Percentiles rank a stretch among this genome's conserved stretches.
These are phyloP conservation scores for Timandra comae DNA, from an alignment of 2,888 invertebrate genomes.

Conservation along the genomic window DNA sequence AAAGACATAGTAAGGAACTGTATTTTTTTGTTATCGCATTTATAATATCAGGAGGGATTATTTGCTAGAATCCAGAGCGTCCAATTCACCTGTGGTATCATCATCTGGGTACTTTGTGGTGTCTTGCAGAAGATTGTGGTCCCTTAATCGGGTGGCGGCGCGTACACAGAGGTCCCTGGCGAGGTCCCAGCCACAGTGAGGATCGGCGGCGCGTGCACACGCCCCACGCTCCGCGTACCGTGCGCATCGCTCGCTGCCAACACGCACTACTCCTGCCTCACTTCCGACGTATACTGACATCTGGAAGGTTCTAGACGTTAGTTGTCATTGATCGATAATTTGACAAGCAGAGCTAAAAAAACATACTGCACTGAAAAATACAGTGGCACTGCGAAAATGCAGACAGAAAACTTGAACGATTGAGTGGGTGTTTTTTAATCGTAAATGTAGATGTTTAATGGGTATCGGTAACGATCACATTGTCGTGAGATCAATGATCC, in stretches of 20 bases:
- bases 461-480: too few species aligned
- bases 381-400: too few species aligned
- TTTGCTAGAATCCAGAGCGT: too few species aligned
- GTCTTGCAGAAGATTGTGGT: slow-evolving; percentile 87
- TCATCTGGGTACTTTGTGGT: slow-evolving; percentile 77
- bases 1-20: too few species aligned
- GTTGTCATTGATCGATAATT: neutral
- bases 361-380: too few species aligned
- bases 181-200: slow-evolving; percentile 96
- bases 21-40: too few species aligned
- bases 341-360: neutral
- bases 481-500: too few species aligned
- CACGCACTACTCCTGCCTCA: slow-evolving; percentile 79
- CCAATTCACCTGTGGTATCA: slow-evolving; percentile 30
- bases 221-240: slow-evolving; percentile 81
- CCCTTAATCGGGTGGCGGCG: slow-evolving; percentile 75
- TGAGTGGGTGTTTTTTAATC: too few species aligned
- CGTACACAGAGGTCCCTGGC: slow-evolving; percentile 83
- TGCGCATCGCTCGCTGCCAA: slow-evolving; percentile 87
- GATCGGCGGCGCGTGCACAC: slow-evolving; percentile 91
- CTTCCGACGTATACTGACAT: slow-evolving; percentile 88
- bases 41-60: too few species aligned
- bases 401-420: too few species aligned
- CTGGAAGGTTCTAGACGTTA: slow-evolving; percentile 33
- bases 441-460: too few species aligned